Conservation (phyloP, 2,888 invertebrate genomes). For the Ormyrus rosae region DNA sequence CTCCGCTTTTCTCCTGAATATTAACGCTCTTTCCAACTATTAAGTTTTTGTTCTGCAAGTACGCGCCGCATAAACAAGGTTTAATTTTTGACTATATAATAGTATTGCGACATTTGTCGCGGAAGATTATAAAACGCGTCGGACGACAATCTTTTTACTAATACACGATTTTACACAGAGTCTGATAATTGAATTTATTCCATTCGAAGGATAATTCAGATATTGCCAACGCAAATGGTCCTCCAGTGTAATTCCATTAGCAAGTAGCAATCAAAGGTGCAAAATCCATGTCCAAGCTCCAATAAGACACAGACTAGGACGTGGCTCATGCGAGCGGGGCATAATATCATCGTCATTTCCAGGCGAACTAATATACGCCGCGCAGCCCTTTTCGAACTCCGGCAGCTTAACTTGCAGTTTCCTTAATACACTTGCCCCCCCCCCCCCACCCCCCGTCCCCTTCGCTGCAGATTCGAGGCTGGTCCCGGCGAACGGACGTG, state of each 20-base stretch:
- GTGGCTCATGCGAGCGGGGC: neutral
- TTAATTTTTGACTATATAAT: no score
- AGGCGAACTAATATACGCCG: slow-evolving; percentile 18
- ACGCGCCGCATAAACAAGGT: no score
- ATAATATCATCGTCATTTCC: slow-evolving; percentile 29
- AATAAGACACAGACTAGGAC: no score
- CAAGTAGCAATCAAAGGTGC: neutral
- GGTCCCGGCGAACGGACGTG: slow-evolving; percentile 50
- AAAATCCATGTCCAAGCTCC: neutral
- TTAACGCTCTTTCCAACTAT: slow-evolving; percentile 4
- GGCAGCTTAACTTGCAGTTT: slow-evolving; percentile 45
- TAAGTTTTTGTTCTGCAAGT: slow-evolving; percentile 1
- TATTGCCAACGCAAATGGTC: no score
- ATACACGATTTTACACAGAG: no score
- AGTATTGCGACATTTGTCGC: no score
- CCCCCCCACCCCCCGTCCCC: neutral
- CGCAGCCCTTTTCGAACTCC: neutral
- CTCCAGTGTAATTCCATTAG: slow-evolving; percentile 6
- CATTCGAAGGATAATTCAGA: no score
- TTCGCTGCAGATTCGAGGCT: neutral
- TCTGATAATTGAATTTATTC: no score
- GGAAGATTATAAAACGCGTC: no score
- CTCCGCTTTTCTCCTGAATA: neutral
- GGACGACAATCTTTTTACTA: no score
- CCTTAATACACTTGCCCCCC: slow-evolving; percentile 39